Base-by-base conservation (phyloP, 2,797 vertebrate genomes). In the Rhinogobio ventralis region DNA sequence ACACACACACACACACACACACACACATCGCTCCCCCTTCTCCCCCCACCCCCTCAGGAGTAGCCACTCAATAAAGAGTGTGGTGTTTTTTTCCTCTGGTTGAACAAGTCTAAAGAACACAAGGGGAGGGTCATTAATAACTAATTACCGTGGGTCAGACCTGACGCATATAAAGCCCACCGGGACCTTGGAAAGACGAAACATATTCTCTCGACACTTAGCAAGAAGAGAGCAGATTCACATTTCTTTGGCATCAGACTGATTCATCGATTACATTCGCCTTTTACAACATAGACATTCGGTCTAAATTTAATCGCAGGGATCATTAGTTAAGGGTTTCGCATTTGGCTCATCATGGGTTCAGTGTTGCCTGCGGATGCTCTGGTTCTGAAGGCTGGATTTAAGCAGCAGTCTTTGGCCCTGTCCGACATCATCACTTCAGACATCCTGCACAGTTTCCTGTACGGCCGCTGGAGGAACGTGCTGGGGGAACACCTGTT, bases 391-490 rank as follows among this genome's bases (percentile, higher is more conserved):
- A 97, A 97, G 92, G 92, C 95, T 5, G 95, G 94, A 87, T 94
- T 97, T 88, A 97, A 97, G 91, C 94, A 94, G 28, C 96, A 94
- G 89, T 93, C 95, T 73, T 93, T 97, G 28, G 96, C 96, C 14
- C 94, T 99, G 90, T 96, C 98, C 19, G 98, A 99, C 92, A 96
- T 98, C 93, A 99, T 99, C 95, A 99, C 97, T 83, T 99, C 97
- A 80, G 98, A 99, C 93, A 97, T 99, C 93, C 96, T 99, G 77
- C 98, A 99, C 96, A 99, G 98, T 92, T 99, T 99, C 92, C 94
- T 99, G 87, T 98, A 99, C 93, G 98, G 97, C 84, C 95, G 97
- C 86, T 99, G 97, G 98, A 95, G 97, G 90, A 98, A 97, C 93
- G 98, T 97, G 84, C 94, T 98, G 84, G 96, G 96, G 0, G 98